Evolutionary conservation across 1,140 invertebrate genomes (phyloP).

Genomic region (Platorchestia sp.): DNA sequence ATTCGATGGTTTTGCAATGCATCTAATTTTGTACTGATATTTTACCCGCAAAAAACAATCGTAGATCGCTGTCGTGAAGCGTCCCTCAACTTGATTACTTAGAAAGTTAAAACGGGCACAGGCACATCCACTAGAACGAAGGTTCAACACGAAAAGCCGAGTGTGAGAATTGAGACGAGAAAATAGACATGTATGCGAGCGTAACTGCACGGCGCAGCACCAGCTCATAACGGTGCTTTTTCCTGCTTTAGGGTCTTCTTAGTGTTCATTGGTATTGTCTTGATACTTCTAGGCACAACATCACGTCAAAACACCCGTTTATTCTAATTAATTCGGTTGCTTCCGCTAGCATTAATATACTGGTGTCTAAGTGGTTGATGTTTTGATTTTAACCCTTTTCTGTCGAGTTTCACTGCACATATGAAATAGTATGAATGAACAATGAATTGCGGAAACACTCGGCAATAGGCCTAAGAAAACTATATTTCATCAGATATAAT

Average conservation of each 20-base stretch:
- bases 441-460: background rate
- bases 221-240: background rate
- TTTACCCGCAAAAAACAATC: background rate
- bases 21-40: background rate
- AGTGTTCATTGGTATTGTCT: background rate
- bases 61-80: background rate
- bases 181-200: background rate
- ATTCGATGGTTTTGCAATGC: background rate
- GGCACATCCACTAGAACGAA: background rate
- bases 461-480: background rate
- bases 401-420: background rate
- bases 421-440: no score
- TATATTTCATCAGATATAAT: background rate
- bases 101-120: background rate
- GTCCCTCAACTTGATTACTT: background rate
- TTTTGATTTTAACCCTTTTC: background rate
- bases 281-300: background rate
- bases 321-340: background rate
- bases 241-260: background rate
- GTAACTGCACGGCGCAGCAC: background rate
- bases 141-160: background rate
- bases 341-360: background rate
- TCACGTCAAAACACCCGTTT: background rate
- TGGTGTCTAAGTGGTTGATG: background rate
- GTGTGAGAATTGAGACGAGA: background rate